phyloP scores from a whole-genome alignment of 1,140 invertebrate genomes.

The Episyrphus balteatus region DNA sequence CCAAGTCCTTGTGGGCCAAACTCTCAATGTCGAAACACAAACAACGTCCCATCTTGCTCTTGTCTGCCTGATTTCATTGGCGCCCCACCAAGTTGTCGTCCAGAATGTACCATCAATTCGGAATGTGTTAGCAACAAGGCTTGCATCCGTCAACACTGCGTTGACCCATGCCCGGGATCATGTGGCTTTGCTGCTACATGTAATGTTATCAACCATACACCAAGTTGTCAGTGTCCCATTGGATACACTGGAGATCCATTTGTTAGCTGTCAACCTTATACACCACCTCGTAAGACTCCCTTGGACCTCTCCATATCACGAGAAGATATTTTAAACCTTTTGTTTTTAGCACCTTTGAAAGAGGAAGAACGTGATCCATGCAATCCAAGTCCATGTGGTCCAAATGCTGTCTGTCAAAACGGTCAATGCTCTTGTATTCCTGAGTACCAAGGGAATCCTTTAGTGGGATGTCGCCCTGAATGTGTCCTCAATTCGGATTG shows the following conservation, averaged over 20 bases:
- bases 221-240: slow-evolving; percentile 60
- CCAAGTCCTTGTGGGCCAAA: slow-evolving; percentile 73
- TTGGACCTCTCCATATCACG: neutral
- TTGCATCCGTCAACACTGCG: slow-evolving; percentile 57
- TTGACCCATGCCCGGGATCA: slow-evolving; percentile 60
- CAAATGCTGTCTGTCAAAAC: slow-evolving; percentile 63
- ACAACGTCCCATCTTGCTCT: slow-evolving; percentile 59
- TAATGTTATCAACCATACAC: slow-evolving; percentile 70
- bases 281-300: slow-evolving; percentile 32
- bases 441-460: slow-evolving; percentile 55
- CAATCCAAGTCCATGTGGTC: slow-evolving; percentile 28
- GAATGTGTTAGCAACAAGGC: slow-evolving; percentile 61
- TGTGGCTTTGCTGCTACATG: slow-evolving; percentile 74
- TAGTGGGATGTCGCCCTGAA: slow-evolving; percentile 62
- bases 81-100: slow-evolving; percentile 60
- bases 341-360: slow-evolving; percentile 19
- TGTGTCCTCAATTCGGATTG: slow-evolving; percentile 77
- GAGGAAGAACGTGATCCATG: slow-evolving; percentile 46
- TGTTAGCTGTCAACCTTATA: slow-evolving; percentile 45
- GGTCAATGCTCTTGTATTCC: slow-evolving; percentile 56
- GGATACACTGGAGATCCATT: slow-evolving; percentile 73
- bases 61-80: slow-evolving; percentile 63
- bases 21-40: slow-evolving; percentile 57
- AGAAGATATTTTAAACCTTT: slow-evolving; percentile 39
- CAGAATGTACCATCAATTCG: slow-evolving; percentile 62